Base-by-base conservation (phyloP, 1,140 invertebrate species). In the Philotrypesis tridentata region DNA sequence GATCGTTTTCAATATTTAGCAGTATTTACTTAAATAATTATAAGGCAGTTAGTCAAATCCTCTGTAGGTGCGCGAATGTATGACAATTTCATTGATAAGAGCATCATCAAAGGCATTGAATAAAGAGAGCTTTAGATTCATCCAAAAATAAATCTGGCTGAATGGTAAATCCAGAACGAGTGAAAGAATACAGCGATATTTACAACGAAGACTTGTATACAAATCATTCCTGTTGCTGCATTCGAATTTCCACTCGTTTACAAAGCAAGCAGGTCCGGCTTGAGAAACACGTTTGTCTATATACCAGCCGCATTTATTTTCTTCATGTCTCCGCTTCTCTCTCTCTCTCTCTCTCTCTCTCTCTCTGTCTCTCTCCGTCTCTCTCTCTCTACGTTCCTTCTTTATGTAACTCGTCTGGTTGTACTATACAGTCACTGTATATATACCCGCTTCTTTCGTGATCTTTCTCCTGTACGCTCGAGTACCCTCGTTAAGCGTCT, bases 401-500 rank as follows among this genome's bases (percentile, higher is more conserved):
- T 78, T 25, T n/a, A n/a, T 25, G 65, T 70, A 78, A 43, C 40
- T 78, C 76, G 5, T 12, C 27, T 14, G 33, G 23, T 40, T 70
- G 31, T n/a, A 0, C 43, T 48, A 25, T 78, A 27, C n/a, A n/a
- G 29, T 9, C 33, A 37, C 9, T 5, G 33, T n/a, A 11, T 17
- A 43, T 48, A 78, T 17, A 17, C 76, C 0, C 4, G 17, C 31
- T 67, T 67, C 63, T 67, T 31, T 73, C 70, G n/a, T 55, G 68
- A 80, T 80, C 79, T 79, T 74, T 77, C 80, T 85, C 83, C 25
- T 79, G 68, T 84, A 77, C 81, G 84, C 85, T 86, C 85, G 86
- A 86, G 85, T 83, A 85, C 82, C 79, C 87, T 88, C 86, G 87
- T 88, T 87, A 88, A 88, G 86, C 87, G 84, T 25, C 85, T 87